Evolutionary conservation across 2,888 invertebrate species (phyloP).

Genomic region (Chaetogeoica ovagalla): DNA sequence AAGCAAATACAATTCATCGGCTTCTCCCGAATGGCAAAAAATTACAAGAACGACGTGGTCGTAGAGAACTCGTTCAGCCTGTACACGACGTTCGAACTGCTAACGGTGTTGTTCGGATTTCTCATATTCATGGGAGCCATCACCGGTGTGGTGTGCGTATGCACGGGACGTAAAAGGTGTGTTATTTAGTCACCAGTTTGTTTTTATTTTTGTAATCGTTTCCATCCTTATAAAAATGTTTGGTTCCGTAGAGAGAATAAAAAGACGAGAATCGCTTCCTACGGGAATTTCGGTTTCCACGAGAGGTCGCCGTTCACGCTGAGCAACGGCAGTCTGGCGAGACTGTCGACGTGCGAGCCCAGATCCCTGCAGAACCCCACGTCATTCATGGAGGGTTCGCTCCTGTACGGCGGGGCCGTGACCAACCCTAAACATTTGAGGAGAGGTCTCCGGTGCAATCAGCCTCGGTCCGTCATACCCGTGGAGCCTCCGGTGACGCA

Average conservation of each 20-base stretch:
- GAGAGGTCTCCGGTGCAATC: constrained; percentile 36
- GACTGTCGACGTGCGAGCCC: constrained; percentile 56
- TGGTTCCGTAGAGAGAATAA: constrained; percentile 4
- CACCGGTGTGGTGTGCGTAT: constrained; percentile 75
- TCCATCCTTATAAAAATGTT: not conserved
- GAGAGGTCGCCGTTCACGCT: constrained; percentile 50
- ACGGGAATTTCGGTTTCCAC: constrained; percentile 46
- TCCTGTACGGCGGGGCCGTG: constrained; percentile 34
- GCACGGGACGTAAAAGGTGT: constrained; percentile 58
- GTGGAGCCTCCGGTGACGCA: constrained; percentile 13
- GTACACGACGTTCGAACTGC: constrained; percentile 68
- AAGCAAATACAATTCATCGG: constrained; percentile 71
- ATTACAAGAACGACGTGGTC: constrained; percentile 36
- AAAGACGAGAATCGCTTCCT: constrained; percentile 2
- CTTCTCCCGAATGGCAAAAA: constrained; percentile 59
- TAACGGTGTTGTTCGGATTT: constrained; percentile 78
- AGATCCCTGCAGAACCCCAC: constrained; percentile 56
- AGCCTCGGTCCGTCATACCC: constrained; percentile 22
- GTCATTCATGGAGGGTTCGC: constrained; percentile 57
- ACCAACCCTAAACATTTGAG: constrained; percentile 38
- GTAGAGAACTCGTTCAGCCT: constrained; percentile 38
- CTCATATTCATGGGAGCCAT: constrained; percentile 80
- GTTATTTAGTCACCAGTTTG: not conserved
- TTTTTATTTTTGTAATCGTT: no score
- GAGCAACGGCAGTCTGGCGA: constrained; percentile 57